phyloP scores from a whole-genome alignment of 2,113 vertebrate species.

The Sphaerodactylus townsendi region DNA sequence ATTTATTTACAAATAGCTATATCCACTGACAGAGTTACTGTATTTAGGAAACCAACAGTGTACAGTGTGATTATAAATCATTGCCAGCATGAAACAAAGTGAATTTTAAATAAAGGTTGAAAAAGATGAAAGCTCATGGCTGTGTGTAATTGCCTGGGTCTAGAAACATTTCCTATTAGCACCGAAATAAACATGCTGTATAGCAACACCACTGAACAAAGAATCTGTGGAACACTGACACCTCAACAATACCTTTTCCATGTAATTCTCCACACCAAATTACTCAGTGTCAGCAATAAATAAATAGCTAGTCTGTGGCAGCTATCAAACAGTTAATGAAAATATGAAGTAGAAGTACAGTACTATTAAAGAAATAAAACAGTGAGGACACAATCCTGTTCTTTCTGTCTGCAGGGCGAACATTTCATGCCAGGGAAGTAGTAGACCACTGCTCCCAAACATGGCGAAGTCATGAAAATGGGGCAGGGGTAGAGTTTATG shows the following conservation, averaged over 20 bases:
- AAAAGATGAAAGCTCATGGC: background rate
- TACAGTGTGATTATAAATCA: background rate
- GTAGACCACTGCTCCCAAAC: too few species aligned
- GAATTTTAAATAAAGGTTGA: background rate
- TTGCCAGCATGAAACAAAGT: background rate
- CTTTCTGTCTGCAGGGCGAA: too few species aligned
- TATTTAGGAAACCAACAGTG: background rate
- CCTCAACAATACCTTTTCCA: background rate
- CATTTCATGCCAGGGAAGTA: too few species aligned
- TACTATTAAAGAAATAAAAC: too few species aligned
- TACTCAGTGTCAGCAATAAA: background rate
- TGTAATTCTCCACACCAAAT: background rate
- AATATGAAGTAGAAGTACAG: background rate
- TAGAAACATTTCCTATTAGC: background rate
- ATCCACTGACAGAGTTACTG: background rate
- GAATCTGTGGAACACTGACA: background rate
- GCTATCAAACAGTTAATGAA: background rate
- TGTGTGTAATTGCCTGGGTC: background rate
- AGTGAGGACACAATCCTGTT: too few species aligned
- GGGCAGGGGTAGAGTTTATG: too few species aligned
- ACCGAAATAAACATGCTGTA: background rate
- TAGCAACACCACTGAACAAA: background rate
- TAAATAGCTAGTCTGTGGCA: background rate
- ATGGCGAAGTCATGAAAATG: too few species aligned
- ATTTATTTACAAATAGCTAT: conserved; percentile 15